These are phyloP conservation scores for Cisticola juncidis DNA, from an alignment of 2,113 vertebrate species.

Conservation along the genomic window DNA sequence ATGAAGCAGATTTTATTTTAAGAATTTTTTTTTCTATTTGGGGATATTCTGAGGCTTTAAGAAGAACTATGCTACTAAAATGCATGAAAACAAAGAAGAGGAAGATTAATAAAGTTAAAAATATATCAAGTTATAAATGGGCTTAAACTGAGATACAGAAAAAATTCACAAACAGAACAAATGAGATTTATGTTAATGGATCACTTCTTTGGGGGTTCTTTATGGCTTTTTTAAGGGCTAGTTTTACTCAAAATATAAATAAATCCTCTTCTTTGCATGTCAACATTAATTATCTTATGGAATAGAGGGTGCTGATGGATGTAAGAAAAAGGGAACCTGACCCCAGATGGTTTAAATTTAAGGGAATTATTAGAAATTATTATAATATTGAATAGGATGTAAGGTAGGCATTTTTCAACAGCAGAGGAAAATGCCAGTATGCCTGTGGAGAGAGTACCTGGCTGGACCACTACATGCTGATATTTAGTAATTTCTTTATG, in stretches of 20 bases:
- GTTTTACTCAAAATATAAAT: not conserved
- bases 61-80: not conserved
- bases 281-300: not conserved
- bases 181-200: not conserved
- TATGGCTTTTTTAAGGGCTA: not conserved
- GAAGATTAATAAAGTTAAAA: not conserved
- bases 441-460: not conserved
- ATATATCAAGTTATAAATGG: not conserved
- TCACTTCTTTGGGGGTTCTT: not conserved
- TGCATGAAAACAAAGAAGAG: not conserved
- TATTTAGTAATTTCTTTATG: constrained; percentile 43
- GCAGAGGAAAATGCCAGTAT: not conserved
- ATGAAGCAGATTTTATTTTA: constrained; percentile 62
- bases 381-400: not conserved
- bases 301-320: not conserved
- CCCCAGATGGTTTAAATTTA: not conserved
- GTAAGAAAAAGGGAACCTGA: not conserved
- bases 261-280: not conserved
- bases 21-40: constrained; percentile 16
- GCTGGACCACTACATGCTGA: not conserved
- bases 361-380: not conserved
- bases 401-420: not conserved
- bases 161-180: not conserved
- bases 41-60: not conserved
- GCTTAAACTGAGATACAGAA: not conserved